Base-by-base conservation (phyloP, 2,797 vertebrate genomes). In the Enteromius paludinosus region DNA sequence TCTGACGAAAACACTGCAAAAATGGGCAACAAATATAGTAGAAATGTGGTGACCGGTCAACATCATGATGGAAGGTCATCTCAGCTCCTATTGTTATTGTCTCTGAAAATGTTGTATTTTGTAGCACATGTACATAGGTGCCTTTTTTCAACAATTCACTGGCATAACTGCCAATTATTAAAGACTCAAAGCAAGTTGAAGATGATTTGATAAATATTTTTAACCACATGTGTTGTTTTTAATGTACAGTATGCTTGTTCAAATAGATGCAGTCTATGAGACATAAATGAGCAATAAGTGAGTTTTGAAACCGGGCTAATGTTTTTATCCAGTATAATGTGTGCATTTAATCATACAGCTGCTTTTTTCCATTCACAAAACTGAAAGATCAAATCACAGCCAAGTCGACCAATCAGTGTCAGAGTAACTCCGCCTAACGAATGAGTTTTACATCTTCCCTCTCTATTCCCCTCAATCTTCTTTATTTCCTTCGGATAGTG, bases 401-500 rank as follows among this genome's bases (percentile, higher is more conserved):
- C 12, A 11, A 65, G 45, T 66, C 9, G 8, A 38, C 28, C 52
- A 70, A 33, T 56, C 65, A 45, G 38, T 59, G 38, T 45, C 38
- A 59, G 17, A 43, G 47, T 54, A n/a, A 56, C 45, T 52, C 47
- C 23, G 35, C 38, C 56, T 43, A 47, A 78, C 5, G 2, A 49
- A 77, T 33, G 30, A 28, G 25, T 47, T 47, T 41, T 28, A 43
- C 54, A 64, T 81, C 52, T 25, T 10, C 59, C 23, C 64, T 41
- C 52, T 73, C 86, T 84, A 62, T 41, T 45, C 23, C 41, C 25
- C 61, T 43, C 25, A 47, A 47, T 64, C 38, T 61, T 3, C 8
- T 62, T 76, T 61, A 43, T 77, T 28, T 77, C 38, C 38, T 41
- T 72, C 61, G 41, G 41, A 71, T 80, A 64, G 69, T 30, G 56